Evolutionary conservation across 2,888 invertebrate species (phyloP).

Genomic region (Sycophila texana): DNA sequence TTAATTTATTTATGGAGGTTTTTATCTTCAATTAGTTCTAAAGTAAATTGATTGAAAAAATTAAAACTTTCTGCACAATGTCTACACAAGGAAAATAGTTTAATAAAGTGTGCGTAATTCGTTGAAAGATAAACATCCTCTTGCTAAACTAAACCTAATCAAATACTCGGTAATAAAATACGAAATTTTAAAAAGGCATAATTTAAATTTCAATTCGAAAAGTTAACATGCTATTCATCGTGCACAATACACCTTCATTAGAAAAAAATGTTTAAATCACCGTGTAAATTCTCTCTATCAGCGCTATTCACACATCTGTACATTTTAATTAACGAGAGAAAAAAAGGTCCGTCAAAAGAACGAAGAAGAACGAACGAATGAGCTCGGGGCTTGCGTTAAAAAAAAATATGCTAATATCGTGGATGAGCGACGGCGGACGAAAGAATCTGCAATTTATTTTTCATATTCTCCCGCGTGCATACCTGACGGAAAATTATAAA

Average conservation of each 20-base stretch:
- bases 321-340: conserved; percentile 45
- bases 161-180: too few species aligned
- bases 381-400: background rate
- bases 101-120: too few species aligned
- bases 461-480: conserved; percentile 5
- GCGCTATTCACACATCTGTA: conserved; percentile 8
- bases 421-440: conserved; percentile 25
- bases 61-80: too few species aligned
- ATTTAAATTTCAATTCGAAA: too few species aligned
- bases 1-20: too few species aligned
- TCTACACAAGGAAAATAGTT: too few species aligned
- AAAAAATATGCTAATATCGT: conserved; percentile 44
- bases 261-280: conserved; percentile 13
- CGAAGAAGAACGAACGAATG: background rate
- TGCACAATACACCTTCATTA: background rate
- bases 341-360: background rate
- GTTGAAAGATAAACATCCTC: too few species aligned
- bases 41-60: too few species aligned
- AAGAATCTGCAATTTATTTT: conserved; percentile 47
- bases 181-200: too few species aligned
- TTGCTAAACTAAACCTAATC: too few species aligned
- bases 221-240: too few species aligned
- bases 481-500: conserved; percentile 46
- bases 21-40: too few species aligned
- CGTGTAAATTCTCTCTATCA: background rate